These are phyloP conservation scores for Tiaroga cobitis DNA, from an alignment of 2,797 vertebrate species.

Conservation along the genomic window DNA sequence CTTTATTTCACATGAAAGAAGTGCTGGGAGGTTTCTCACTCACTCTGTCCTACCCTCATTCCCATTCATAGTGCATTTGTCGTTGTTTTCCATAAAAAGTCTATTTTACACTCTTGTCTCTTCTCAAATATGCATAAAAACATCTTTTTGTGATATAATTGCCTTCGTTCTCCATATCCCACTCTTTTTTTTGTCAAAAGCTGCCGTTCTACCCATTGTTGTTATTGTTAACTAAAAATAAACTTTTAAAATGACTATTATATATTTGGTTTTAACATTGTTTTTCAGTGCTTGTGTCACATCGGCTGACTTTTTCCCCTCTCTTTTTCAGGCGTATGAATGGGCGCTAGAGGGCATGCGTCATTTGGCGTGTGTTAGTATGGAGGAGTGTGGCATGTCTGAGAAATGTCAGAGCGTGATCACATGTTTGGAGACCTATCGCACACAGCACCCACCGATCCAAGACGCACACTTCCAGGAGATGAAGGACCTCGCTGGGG, in stretches of 20 bases:
- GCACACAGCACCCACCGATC: slow-evolving; percentile 81
- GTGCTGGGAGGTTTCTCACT: slow-evolving; percentile 37
- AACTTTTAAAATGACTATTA: not conserved
- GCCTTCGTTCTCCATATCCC: not conserved
- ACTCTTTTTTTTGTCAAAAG: not conserved
- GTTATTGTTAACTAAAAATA: not conserved
- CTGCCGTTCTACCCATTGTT: not conserved
- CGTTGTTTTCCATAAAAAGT: slow-evolving; percentile 12
- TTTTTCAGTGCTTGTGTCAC: not conserved
- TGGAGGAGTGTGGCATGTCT: slow-evolving; percentile 81
- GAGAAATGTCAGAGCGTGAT: slow-evolving; percentile 79
- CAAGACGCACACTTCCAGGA: slow-evolving; percentile 82
- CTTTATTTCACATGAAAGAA: slow-evolving; percentile 56
- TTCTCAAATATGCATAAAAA: slow-evolving; percentile 6
- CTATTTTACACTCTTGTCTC: not conserved
- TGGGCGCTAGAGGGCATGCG: slow-evolving; percentile 90
- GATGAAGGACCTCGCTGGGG: slow-evolving; percentile 86
- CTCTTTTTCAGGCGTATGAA: slow-evolving; percentile 77
- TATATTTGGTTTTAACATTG: not conserved
- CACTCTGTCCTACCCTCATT: slow-evolving; percentile 3
- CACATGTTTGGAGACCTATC: slow-evolving; percentile 83
- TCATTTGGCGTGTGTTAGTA: slow-evolving; percentile 82
- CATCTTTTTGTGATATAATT: not conserved
- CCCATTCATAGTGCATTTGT: not conserved
- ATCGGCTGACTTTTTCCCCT: slow-evolving; percentile 1